phyloP scores from a whole-genome alignment of 1,140 invertebrate species.

The Zaprionus tsacasi region DNA sequence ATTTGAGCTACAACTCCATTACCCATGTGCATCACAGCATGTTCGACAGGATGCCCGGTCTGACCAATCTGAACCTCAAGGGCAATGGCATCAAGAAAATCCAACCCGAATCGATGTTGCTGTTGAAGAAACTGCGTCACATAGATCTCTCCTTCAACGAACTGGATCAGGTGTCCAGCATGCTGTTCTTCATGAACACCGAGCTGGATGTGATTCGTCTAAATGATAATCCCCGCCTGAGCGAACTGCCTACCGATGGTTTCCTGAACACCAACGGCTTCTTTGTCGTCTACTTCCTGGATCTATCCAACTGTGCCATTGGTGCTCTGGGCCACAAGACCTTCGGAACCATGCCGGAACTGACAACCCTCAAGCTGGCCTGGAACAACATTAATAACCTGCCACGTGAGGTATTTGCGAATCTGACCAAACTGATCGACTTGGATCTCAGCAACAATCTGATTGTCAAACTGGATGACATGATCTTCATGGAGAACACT shows the following conservation, averaged over 20 bases:
- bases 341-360: slow-evolving; percentile 88
- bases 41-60: slow-evolving; percentile 86
- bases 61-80: slow-evolving; percentile 87
- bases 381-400: slow-evolving; percentile 87
- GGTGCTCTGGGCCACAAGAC: slow-evolving; percentile 86
- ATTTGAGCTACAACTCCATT: slow-evolving; percentile 88
- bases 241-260: slow-evolving; percentile 86
- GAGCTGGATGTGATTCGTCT: slow-evolving; percentile 88
- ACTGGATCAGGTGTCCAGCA: slow-evolving; percentile 87
- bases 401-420: slow-evolving; percentile 76
- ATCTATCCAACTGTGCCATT: slow-evolving; percentile 89
- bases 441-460: slow-evolving; percentile 89
- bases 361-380: slow-evolving; percentile 87
- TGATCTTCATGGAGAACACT: slow-evolving; percentile 87
- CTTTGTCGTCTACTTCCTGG: slow-evolving; percentile 88
- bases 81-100: slow-evolving; percentile 88
- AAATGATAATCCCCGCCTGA: slow-evolving; percentile 87
- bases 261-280: slow-evolving; percentile 86
- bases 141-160: slow-evolving; percentile 89
- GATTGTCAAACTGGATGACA: slow-evolving; percentile 85
- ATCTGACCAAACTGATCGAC: slow-evolving; percentile 86
- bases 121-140: slow-evolving; percentile 87
- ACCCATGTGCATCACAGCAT: slow-evolving; percentile 87
- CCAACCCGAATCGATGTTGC: slow-evolving; percentile 87
- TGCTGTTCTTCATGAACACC: slow-evolving; percentile 88